Base-by-base conservation (phyloP, 2,888 invertebrate species). In the Lithophane ornitopus region DNA sequence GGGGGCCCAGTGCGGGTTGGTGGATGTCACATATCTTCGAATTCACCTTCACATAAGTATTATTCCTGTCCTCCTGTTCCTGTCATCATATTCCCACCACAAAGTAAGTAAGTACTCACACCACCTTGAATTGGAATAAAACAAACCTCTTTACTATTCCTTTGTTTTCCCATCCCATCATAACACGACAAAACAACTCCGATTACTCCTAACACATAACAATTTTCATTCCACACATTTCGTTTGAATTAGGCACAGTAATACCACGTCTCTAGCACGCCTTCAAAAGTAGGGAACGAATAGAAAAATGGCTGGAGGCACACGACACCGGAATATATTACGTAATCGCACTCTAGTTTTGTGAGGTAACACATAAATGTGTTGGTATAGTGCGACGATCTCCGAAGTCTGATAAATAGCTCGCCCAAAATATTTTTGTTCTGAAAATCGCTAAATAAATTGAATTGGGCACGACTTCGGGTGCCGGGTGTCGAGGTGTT, bases 301-400 rank as follows among this genome's bases (percentile, higher is more conserved):
- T 93, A 93, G 94, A 95, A 94, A 95, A 95, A 95, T 94, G 93
- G 94, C 91, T 91, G 84, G 85, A 90, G 92, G 92, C 92, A 93
- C 91, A 94, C 94, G 94, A 94, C 94, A 94, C 91, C 91, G 91
- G 94, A 95, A 95, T 95, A 95, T 93, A 95, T 95, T 93, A 95
- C 91, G 93, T 93, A 95, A 95, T 95, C 94, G 93, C 89, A 93
- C 93, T 93, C 93, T 93, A 94, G 88, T 87, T 82, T 83, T 93
- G 93, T 94, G 92, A 94, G 92, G 93, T 94, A 88, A 89, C 90
- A 87, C 91, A 94, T 94, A 92, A 92, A 95, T 94, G 94, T 93
- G 93, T 93, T 93, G 92, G 94, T 94, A 72, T 72, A 94, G 92
- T 92, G 91, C 92, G 90, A 90, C 92, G 92, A 74, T 91, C 90